phyloP scores from a whole-genome alignment of 2,888 invertebrate species.

The Onthophagus sagittarius region DNA sequence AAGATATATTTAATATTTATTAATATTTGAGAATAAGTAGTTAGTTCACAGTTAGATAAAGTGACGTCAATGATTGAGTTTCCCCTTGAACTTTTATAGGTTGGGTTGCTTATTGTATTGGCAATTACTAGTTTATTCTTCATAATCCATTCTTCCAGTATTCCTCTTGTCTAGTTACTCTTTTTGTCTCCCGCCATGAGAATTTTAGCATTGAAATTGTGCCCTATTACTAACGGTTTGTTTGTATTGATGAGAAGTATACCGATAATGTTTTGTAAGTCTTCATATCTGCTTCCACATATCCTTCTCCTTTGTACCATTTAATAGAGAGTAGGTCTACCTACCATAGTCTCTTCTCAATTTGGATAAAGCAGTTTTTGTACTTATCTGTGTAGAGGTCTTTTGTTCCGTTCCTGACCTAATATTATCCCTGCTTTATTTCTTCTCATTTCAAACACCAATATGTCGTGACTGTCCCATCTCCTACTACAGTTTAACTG shows the following conservation, averaged over 20 bases:
- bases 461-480: slow-evolving; percentile 17
- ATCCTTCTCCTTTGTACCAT: background rate
- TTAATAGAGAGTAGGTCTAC: background rate
- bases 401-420: slow-evolving; percentile 22
- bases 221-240: no score
- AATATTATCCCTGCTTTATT: slow-evolving; percentile 18
- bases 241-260: slow-evolving; percentile 26
- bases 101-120: slow-evolving; percentile 18
- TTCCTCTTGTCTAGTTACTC: slow-evolving; percentile 13
- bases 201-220: slow-evolving; percentile 18
- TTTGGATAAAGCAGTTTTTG: slow-evolving; percentile 6
- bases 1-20: no score
- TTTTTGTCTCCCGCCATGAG: background rate
- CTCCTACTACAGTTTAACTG: slow-evolving; percentile 23
- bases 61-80: slow-evolving; percentile 23
- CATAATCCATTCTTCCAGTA: slow-evolving; percentile 20
- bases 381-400: slow-evolving; percentile 9
- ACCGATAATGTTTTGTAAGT: background rate
- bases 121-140: no score
- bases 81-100: slow-evolving; percentile 12
- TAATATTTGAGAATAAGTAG: no score
- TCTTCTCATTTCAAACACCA: slow-evolving; percentile 9
- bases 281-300: background rate
- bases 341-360: background rate
- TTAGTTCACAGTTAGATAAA: background rate